Evolutionary conservation across 2,888 invertebrate species (phyloP).

Genomic region (Lampropteryx suffumata): DNA sequence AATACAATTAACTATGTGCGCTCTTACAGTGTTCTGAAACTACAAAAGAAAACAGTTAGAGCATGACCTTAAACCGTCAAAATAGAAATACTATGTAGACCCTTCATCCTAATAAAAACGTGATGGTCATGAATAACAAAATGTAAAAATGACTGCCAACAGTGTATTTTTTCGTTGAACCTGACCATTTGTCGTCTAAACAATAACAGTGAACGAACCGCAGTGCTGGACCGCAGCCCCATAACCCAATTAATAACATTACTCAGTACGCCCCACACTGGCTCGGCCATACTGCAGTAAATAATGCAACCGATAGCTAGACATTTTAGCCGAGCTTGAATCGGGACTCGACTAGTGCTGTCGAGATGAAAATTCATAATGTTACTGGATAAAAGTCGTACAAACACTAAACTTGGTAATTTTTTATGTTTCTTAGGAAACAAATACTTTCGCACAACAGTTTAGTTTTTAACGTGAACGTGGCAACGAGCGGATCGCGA

Average conservation of each 20-base stretch:
- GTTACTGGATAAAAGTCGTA: constrained; percentile 8
- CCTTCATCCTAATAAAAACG: no score
- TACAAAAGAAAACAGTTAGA: no score
- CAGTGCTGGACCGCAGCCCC: constrained; percentile 45
- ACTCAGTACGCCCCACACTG: constrained; percentile 43
- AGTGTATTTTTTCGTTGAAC: constrained; percentile 10
- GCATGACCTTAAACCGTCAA: no score
- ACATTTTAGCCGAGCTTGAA: constrained; percentile 30
- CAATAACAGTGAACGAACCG: constrained; percentile 34
- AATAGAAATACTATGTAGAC: no score
- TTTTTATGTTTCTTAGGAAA: no score
- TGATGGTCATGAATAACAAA: no score
- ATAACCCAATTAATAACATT: constrained; percentile 65
- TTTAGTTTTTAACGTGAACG: no score
- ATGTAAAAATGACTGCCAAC: not conserved
- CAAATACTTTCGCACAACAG: no score
- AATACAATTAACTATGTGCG: no score
- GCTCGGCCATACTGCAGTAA: constrained; percentile 54
- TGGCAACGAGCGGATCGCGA: no score
- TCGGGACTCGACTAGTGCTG: not conserved
- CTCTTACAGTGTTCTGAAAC: no score
- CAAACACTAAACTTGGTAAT: not conserved
- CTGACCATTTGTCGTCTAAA: constrained; percentile 25
- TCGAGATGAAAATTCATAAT: no score
- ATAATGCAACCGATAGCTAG: constrained; percentile 56